Conservation (phyloP, 2,113 vertebrate species). For the Chaenocephalus aceratus region DNA sequence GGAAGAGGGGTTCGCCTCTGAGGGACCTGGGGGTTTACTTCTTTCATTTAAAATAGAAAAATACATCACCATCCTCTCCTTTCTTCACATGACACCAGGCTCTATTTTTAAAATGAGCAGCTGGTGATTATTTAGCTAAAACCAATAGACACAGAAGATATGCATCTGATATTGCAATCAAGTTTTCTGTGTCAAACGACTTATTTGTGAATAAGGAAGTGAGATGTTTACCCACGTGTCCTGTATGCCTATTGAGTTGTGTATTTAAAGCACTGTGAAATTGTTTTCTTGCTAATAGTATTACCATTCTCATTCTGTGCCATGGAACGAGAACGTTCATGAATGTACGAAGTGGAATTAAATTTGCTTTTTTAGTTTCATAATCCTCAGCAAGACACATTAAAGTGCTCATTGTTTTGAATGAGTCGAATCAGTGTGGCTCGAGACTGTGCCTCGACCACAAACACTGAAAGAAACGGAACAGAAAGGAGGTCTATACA, state of each 20-base stretch:
- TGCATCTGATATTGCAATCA: constrained; percentile 53
- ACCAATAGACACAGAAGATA: constrained; percentile 29
- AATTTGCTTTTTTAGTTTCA: constrained; percentile 43
- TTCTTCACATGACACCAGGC: neutral
- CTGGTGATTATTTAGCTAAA: neutral
- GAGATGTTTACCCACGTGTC: constrained; percentile 9
- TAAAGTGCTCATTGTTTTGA: constrained; percentile 23
- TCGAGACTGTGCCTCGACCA: neutral
- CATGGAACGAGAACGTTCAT: constrained; percentile 27
- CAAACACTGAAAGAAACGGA: neutral
- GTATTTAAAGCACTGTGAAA: constrained; percentile 45
- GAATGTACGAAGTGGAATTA: constrained; percentile 32
- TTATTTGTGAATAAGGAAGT: constrained; percentile 27
- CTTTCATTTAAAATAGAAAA: neutral
- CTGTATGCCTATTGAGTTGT: constrained; percentile 9
- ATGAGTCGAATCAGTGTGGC: neutral
- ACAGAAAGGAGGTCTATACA: neutral
- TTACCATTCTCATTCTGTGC: constrained; percentile 27
- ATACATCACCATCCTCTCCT: neutral
- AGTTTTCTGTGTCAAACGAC: constrained; percentile 10
- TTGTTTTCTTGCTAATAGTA: constrained; percentile 42
- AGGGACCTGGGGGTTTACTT: neutral
- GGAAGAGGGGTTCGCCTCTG: neutral
- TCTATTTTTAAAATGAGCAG: neutral
- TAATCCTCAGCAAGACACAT: constrained; percentile 27